phyloP scores from a whole-genome alignment of 2,113 vertebrate species.

The Malurus melanocephalus region DNA sequence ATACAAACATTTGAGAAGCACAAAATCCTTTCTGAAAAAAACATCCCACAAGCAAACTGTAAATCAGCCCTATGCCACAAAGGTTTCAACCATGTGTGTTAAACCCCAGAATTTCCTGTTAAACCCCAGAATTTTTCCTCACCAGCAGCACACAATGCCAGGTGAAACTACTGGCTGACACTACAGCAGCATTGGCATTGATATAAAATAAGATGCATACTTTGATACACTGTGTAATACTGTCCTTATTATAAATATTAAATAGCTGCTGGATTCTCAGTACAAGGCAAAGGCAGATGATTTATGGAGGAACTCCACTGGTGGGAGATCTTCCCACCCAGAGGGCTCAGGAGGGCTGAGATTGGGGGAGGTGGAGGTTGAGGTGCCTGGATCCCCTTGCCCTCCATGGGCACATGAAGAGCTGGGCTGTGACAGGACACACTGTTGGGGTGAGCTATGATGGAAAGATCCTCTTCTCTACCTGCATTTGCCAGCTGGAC shows the following conservation, averaged over 20 bases:
- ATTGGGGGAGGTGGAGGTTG: not conserved
- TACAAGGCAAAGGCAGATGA: not conserved
- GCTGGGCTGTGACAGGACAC: accelerated
- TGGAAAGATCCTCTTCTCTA: not conserved
- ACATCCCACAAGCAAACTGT: not conserved
- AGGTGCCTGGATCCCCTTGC: not conserved
- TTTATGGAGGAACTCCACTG: not conserved
- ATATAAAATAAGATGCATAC: not conserved
- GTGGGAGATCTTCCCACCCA: not conserved
- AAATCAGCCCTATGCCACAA: not conserved
- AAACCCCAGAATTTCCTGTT: not conserved
- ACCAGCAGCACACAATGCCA: not conserved
- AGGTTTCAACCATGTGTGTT: not conserved
- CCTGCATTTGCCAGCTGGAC: accelerated
- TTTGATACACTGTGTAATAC: not conserved
- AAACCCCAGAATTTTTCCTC: not conserved
- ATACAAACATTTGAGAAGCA: not conserved
- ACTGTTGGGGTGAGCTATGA: not conserved
- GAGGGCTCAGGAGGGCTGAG: not conserved
- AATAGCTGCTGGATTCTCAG: not conserved
- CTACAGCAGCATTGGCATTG: not conserved
- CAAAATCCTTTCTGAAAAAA: not conserved
- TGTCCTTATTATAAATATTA: not conserved
- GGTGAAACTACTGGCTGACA: not conserved
- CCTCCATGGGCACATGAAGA: accelerated